Base-by-base conservation (phyloP, 2,888 invertebrate genomes). In the Drosophila macrospina region DNA sequence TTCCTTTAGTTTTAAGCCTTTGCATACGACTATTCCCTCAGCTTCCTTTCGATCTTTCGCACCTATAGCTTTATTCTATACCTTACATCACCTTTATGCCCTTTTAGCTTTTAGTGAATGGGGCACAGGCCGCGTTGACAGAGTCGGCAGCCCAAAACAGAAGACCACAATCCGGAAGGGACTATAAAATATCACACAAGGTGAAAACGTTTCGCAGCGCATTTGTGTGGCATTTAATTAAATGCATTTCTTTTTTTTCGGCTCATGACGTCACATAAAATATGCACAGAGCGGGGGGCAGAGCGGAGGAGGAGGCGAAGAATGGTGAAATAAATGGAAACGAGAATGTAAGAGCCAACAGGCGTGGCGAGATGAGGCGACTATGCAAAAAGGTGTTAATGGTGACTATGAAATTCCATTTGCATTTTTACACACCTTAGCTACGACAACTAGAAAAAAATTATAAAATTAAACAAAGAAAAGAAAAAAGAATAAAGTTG, bases 401-500 rank as follows among this genome's bases (percentile, higher is more conserved):
- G 89, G 89, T 66, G 76, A 87, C 89, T 88, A 81, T 86, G 85
- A 87, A 88, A 88, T 88, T 88, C 87, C 89, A 84, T 84, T 88
- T 84, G 83, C 80, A 82, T 85, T 87, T 86, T 70, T 65, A 50
- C 69, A 60, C 64, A 64, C 73, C 60, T 65, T 50, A 59, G 69
- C 64, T 37, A 13, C 16, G 5, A 30, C 16, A 32, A 30, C 7
- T 20, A 15, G 11, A 48, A 54, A 70, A 70, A 70, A 20, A 73
- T 64, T 57, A 73, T 63, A 55, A 76, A 73, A 73, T 59, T 76
- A 75, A 76, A n/a, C n/a, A n/a, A n/a, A n/a, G n/a, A 57, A 75
- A 72, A 78, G 28, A 51, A 37, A 36, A 51, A 20, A 20, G 42
- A 41, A 34, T 34, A 63, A 62, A 13, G 44, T 61, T 16, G 39